Percentiles rank a stretch among this genome's conserved stretches.
These are phyloP conservation scores for Nowickia ferox DNA, from an alignment of 2,888 invertebrate genomes.

Conservation along the genomic window DNA sequence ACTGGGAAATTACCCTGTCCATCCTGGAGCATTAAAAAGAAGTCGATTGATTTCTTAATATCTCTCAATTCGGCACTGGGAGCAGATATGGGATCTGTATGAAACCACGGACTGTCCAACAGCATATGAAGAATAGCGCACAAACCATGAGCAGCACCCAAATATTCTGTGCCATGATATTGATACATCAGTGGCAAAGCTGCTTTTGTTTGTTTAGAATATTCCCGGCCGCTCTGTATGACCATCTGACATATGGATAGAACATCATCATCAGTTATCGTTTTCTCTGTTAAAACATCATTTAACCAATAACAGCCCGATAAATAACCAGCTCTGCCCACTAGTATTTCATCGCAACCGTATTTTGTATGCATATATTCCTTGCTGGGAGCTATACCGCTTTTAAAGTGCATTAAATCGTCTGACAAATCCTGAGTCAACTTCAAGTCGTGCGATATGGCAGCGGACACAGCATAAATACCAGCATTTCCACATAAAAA, in stretches of 20 bases:
- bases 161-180: slow-evolving; percentile 83
- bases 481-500: slow-evolving; percentile 93
- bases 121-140: slow-evolving; percentile 87
- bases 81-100: slow-evolving; percentile 76
- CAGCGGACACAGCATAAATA: slow-evolving; percentile 89
- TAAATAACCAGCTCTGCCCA: slow-evolving; percentile 92
- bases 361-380: slow-evolving; percentile 85
- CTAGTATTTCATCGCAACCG: slow-evolving; percentile 93
- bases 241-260: slow-evolving; percentile 88
- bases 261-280: slow-evolving; percentile 84
- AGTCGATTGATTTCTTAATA: slow-evolving; percentile 88
- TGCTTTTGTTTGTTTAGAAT: slow-evolving; percentile 85
- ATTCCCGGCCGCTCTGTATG: slow-evolving; percentile 88
- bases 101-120: slow-evolving; percentile 84
- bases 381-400: slow-evolving; percentile 83
- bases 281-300: slow-evolving; percentile 79
- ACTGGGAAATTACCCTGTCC: slow-evolving; percentile 90
- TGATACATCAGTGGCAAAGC: slow-evolving; percentile 90
- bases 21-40: slow-evolving; percentile 85
- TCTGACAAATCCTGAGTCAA: slow-evolving; percentile 83
- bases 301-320: slow-evolving; percentile 90
- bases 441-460: slow-evolving; percentile 84
- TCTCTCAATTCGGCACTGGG: slow-evolving; percentile 82
- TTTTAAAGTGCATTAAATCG: slow-evolving; percentile 81
- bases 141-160: slow-evolving; percentile 87